These are phyloP conservation scores for Dusona sp. DNA, from an alignment of 2,888 invertebrate species.

Conservation along the genomic window DNA sequence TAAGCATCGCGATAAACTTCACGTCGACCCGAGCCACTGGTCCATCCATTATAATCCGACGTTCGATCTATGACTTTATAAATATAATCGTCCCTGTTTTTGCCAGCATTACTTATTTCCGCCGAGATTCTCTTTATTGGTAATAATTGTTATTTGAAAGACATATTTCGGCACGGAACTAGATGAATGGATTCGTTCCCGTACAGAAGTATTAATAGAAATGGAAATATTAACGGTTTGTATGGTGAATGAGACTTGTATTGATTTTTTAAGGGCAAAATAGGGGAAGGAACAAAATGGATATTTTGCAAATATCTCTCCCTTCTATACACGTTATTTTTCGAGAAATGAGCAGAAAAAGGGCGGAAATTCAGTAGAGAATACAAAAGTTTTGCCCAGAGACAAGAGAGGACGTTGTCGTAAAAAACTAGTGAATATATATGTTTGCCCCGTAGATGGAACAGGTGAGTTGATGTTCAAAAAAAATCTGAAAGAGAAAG, in stretches of 20 bases:
- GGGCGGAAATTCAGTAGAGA: not conserved
- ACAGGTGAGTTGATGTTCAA: conserved; percentile 47
- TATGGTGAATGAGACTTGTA: not conserved
- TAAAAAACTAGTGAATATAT: conserved; percentile 63
- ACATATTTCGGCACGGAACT: too few relatives aligned
- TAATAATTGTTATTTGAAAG: not conserved
- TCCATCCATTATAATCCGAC: not conserved
- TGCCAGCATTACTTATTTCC: not conserved
- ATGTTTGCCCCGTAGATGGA: conserved; percentile 10
- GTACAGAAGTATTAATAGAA: not conserved
- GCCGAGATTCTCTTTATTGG: not conserved
- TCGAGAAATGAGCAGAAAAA: not conserved
- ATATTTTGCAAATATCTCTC: not conserved
- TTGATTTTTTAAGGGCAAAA: not conserved
- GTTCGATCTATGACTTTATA: conserved; percentile 17
- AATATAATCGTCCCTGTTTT: not conserved
- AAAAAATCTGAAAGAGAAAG: conserved; percentile 61
- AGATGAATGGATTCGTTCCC: too few relatives aligned
- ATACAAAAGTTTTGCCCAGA: conserved; percentile 55
- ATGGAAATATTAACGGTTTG: not conserved
- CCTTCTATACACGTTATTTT: not conserved
- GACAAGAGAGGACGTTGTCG: conserved; percentile 45
- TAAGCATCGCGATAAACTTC: conserved; percentile 49
- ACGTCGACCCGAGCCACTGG: not conserved
- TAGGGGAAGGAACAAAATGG: not conserved